A percentile compares a stretch with the other conserved stretches of the same genome.
phyloP scores from a whole-genome alignment of 2,888 invertebrate species.

The Ormyrus pomaceus region DNA sequence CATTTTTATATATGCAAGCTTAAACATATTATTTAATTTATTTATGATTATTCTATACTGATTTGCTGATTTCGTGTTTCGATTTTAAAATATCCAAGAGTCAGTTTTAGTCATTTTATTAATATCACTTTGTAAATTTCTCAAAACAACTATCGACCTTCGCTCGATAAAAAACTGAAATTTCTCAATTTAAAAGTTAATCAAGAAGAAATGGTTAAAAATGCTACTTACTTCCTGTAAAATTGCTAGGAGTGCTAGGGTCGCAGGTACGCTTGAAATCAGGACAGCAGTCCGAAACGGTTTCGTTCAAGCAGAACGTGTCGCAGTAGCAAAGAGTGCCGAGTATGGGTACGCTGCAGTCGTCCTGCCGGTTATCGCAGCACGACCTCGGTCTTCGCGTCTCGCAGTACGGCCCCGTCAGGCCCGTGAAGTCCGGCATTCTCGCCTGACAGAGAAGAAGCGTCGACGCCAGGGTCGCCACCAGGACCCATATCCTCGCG shows the following conservation, averaged over 20 bases:
- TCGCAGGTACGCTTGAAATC: slow-evolving; percentile 72
- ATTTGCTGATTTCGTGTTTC: too few species aligned
- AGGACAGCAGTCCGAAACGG: slow-evolving; percentile 91
- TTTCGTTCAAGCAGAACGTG: slow-evolving; percentile 87
- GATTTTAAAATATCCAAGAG: too few species aligned
- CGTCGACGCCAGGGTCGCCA: neutral
- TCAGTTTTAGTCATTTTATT: too few species aligned
- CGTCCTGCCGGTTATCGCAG: slow-evolving; percentile 86
- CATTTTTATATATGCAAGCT: slow-evolving; percentile 72
- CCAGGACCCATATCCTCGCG: slow-evolving; percentile 7
- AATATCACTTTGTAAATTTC: too few species aligned
- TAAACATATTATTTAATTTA: too few species aligned
- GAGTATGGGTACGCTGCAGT: slow-evolving; percentile 88
- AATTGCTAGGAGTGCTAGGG: too few species aligned
- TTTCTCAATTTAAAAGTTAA: too few species aligned
- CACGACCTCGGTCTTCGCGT: slow-evolving; percentile 77
- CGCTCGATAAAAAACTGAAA: too few species aligned
- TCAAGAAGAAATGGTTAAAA: too few species aligned
- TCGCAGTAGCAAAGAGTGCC: slow-evolving; percentile 95
- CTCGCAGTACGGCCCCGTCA: slow-evolving; percentile 77
- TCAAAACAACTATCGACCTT: too few species aligned
- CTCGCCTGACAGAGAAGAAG: slow-evolving; percentile 8
- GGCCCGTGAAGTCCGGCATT: slow-evolving; percentile 60
- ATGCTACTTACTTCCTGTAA: too few species aligned
- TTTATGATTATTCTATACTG: too few species aligned